Percentiles rank a stretch among this genome's conserved stretches.
Conservation (phyloP, 2,888 invertebrate species). For the Sarcophaga variegata region DNA sequence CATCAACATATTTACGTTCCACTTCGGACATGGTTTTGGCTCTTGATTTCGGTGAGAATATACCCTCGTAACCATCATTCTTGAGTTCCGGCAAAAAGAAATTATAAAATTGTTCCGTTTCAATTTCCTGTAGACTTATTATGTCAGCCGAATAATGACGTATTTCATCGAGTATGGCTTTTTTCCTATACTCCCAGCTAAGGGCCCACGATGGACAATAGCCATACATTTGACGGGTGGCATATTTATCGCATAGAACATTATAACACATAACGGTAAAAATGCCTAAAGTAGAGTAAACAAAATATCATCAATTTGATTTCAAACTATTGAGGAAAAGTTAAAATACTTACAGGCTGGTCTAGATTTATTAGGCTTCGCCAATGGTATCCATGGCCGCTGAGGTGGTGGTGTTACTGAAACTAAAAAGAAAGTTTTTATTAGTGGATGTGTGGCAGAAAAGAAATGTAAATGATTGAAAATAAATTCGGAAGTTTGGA, state of each 20-base stretch:
- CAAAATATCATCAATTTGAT: not conserved
- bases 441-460: too few species aligned
- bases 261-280: constrained; percentile 99
- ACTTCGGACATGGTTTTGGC: constrained; percentile 99
- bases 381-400: constrained; percentile 96
- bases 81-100: constrained; percentile 97
- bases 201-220: constrained; percentile 99
- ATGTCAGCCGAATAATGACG: constrained; percentile 98
- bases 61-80: constrained; percentile 95
- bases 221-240: constrained; percentile 98
- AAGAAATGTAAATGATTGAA: too few species aligned
- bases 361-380: constrained; percentile 92
- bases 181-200: constrained; percentile 99
- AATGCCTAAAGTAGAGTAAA: constrained; percentile 85
- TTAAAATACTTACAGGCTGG: constrained; percentile 91
- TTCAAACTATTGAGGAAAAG: not conserved
- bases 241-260: constrained; percentile 99
- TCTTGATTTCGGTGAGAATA: constrained; percentile 98
- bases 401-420: constrained; percentile 94
- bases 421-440: constrained; percentile 85
- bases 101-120: constrained; percentile 99
- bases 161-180: constrained; percentile 97
- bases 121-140: constrained; percentile 97
- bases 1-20: constrained; percentile 98
- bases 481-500: too few species aligned